A percentile compares a stretch with the other conserved stretches of the same genome.
Evolutionary conservation across 2,888 invertebrate species (phyloP).

Genomic region (Bugula neritina): DNA sequence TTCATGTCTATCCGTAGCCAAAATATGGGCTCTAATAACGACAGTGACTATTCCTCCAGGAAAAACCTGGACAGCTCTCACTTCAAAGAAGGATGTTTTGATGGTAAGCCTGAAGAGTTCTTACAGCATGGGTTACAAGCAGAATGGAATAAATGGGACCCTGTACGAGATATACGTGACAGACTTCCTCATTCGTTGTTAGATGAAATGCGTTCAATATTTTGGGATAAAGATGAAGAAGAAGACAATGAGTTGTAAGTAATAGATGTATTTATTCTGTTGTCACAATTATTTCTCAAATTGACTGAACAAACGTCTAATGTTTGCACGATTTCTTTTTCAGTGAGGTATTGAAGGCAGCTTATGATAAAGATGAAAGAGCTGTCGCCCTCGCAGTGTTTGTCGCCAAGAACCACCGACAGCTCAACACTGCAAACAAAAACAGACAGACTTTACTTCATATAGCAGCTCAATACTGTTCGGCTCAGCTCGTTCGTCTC

Average conservation of each 20-base stretch:
- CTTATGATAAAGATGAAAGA: not conserved
- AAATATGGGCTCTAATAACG: no score
- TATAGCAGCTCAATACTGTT: not conserved
- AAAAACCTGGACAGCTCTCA: not conserved
- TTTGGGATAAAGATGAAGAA: conserved; percentile 12
- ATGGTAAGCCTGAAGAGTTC: not conserved
- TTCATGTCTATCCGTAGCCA: no score
- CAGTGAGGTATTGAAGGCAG: not conserved
- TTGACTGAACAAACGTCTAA: not conserved
- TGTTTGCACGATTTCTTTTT: not conserved
- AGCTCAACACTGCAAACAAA: not conserved
- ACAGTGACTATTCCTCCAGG: no score
- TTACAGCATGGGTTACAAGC: not conserved
- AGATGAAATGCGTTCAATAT: not conserved
- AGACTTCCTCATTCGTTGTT: not conserved
- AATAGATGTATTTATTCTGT: not conserved
- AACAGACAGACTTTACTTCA: conserved; percentile 10
- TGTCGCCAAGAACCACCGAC: not conserved
- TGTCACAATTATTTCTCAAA: not conserved
- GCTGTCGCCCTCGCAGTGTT: not conserved
- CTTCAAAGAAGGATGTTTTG: not conserved
- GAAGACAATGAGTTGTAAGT: conserved; percentile 22
- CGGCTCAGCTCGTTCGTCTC: not conserved
- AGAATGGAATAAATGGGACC: not conserved
- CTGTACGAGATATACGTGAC: conserved; percentile 6